Conservation (phyloP, 2,888 invertebrate species). For the Gordius sp. region DNA sequence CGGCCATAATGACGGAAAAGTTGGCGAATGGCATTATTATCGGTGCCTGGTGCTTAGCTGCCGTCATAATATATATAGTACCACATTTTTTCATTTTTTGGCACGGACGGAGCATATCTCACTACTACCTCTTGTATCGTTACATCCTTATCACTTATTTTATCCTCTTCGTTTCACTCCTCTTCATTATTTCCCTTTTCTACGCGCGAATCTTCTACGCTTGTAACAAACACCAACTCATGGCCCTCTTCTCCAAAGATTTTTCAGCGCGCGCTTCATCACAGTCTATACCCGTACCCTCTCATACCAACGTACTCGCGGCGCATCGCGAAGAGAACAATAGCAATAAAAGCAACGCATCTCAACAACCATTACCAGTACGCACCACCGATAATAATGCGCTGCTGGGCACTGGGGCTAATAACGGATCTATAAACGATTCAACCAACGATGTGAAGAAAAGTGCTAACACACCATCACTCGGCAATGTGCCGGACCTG, state of each 20-base stretch:
- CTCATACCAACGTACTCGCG: too few species aligned
- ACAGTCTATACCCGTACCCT: too few species aligned
- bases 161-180: neutral
- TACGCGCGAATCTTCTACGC: neutral
- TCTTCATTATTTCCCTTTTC: neutral
- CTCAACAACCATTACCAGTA: too few species aligned
- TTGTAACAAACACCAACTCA: neutral
- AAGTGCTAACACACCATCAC: too few species aligned
- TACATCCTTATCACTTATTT: conserved; percentile 5
- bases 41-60: neutral
- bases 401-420: too few species aligned
- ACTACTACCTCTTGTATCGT: neutral
- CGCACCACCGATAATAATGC: too few species aligned
- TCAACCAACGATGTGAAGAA: too few species aligned
- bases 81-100: neutral
- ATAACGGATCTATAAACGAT: too few species aligned
- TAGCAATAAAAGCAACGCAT: too few species aligned
- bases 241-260: neutral
- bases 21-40: neutral
- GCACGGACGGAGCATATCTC: neutral
- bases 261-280: neutral
- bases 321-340: too few species aligned
- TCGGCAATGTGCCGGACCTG: too few species aligned
- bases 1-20: neutral
- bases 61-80: neutral